Evolutionary conservation across 2,888 invertebrate genomes (phyloP).

Genomic region (Pachycephus smyrnensis): DNA sequence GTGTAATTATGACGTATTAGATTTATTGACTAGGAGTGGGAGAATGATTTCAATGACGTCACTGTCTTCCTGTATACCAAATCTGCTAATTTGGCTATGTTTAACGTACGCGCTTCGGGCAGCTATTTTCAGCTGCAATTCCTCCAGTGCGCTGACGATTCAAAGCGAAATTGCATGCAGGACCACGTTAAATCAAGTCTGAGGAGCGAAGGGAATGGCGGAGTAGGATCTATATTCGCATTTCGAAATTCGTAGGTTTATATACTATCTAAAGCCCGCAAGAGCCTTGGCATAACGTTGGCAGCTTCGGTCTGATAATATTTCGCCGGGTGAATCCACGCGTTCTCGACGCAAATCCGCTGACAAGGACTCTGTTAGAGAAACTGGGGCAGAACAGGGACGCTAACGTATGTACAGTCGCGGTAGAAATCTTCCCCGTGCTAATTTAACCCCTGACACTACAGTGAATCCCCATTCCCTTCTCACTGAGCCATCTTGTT

Average conservation of each 20-base stretch:
- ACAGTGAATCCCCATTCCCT: neutral
- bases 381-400: conserved; percentile 11
- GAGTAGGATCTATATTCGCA: neutral
- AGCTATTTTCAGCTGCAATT: neutral
- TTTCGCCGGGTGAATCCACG: conserved; percentile 18
- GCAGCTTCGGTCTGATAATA: conserved; percentile 17
- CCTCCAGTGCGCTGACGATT: neutral
- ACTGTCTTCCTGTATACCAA: neutral
- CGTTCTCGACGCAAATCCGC: conserved; percentile 17
- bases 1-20: too few species aligned
- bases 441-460: neutral
- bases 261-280: neutral
- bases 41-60: neutral
- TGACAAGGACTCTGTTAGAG: conserved; percentile 13
- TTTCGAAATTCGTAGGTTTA: neutral
- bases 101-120: neutral
- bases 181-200: neutral
- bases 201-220: neutral
- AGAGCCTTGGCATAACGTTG: conserved; percentile 6
- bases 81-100: neutral
- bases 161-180: neutral
- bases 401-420: conserved; percentile 5
- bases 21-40: too few species aligned
- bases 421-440: neutral
- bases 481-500: neutral